A percentile compares a stretch with the other conserved stretches of the same genome.
These are phyloP conservation scores for Megathymus violae DNA, from an alignment of 1,140 invertebrate genomes.

Conservation along the genomic window DNA sequence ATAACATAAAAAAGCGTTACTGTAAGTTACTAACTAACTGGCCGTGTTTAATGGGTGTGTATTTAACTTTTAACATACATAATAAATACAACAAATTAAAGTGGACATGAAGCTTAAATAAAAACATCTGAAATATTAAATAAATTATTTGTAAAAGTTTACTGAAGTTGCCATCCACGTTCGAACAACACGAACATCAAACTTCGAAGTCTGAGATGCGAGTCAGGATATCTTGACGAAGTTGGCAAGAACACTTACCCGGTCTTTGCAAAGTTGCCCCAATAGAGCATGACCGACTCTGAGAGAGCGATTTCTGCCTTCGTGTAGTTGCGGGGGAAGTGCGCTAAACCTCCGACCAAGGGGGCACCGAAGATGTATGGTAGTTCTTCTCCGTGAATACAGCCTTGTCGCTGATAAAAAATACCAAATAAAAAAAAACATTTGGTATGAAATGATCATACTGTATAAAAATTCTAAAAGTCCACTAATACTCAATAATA, in stretches of 20 bases:
- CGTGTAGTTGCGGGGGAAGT: constrained; percentile 94
- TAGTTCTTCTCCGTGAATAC: constrained; percentile 94
- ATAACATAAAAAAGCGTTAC: no score
- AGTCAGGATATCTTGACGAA: constrained; percentile 19
- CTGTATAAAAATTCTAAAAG: no score
- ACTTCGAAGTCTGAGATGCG: constrained; percentile 13
- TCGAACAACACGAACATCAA: constrained; percentile 10
- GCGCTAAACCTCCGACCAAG: constrained; percentile 88
- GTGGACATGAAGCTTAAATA: no score
- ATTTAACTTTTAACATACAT: no score
- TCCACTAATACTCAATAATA: no score
- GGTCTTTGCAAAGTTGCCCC: constrained; percentile 97
- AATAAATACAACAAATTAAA: no score
- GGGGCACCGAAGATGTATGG: constrained; percentile 93
- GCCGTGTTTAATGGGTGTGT: no score
- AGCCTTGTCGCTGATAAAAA: constrained; percentile 88
- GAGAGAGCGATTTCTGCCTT: constrained; percentile 93
- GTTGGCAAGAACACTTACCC: constrained; percentile 88
- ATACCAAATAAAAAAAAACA: no score
- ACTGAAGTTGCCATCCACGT: background rate
- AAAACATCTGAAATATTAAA: no score
- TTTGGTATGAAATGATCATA: no score
- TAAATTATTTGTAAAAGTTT: no score
- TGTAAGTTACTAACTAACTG: no score
- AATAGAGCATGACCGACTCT: constrained; percentile 95